A percentile compares a stretch with the other conserved stretches of the same genome.
Conservation (phyloP, 2,797 vertebrate species). For the Hypotaenidia okinawae region DNA sequence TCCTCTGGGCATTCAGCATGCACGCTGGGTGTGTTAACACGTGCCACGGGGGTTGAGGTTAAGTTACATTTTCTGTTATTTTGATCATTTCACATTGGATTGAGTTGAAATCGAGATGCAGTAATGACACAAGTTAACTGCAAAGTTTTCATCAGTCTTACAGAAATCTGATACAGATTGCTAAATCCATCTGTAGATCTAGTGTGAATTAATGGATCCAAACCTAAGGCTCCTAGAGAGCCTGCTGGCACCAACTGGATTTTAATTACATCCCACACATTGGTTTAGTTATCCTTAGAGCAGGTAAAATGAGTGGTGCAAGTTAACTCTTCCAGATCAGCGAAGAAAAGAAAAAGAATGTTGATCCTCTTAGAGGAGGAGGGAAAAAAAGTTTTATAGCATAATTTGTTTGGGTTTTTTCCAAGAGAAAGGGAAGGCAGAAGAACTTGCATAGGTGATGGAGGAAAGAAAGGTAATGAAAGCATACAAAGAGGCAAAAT, state of each 20-base stretch:
- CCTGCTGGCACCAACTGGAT: constrained; percentile 48
- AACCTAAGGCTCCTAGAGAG: constrained; percentile 14
- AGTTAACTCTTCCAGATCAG: background rate
- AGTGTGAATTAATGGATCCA: constrained; percentile 24
- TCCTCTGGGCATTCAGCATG: background rate
- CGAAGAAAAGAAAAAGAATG: background rate
- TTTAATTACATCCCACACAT: constrained; percentile 2
- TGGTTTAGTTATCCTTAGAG: constrained; percentile 20
- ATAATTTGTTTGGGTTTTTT: background rate
- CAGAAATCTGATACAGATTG: constrained; percentile 25
- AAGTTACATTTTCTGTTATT: constrained; percentile 24
- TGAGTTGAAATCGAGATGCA: constrained; percentile 22
- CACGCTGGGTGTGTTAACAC: background rate
- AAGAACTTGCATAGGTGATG: background rate
- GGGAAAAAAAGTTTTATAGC: fast-evolving
- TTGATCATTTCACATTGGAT: constrained; percentile 11
- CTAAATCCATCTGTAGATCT: constrained; percentile 26
- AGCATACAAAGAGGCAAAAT: background rate
- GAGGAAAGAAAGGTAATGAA: background rate
- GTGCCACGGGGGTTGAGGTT: background rate
- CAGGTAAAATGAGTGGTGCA: background rate
- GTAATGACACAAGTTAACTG: constrained; percentile 10
- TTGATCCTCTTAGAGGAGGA: background rate
- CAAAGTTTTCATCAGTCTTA: background rate
- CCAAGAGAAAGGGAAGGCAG: background rate